Base-by-base conservation (phyloP, 2,797 vertebrate genomes). In the Psittacula derbiana region DNA sequence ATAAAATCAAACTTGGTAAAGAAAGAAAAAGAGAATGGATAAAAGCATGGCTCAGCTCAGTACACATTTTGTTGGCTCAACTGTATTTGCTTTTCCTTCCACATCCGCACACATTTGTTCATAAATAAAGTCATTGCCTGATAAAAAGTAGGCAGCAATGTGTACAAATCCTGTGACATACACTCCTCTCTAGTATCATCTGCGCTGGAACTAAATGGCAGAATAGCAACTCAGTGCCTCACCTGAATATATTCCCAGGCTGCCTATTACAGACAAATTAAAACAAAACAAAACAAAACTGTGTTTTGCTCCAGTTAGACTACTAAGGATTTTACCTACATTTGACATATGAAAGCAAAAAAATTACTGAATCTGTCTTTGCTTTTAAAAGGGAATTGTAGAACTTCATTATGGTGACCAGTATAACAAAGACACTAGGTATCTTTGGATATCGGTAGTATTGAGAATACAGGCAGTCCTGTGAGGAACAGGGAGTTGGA, bases 1-100 rank as follows among this genome's bases (percentile, higher is more conserved):
- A 96, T 80, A 86, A 94, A 92, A 94, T 75, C 69, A 72, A 93
- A 80, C 28, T 55, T 71, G 30, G 67, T 49, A 86, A 88, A 95
- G 79, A 80, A 87, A 82, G 38, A 67, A 57, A 78, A 65, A 41
- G 33, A 86, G 36, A 83, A 90, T 25, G 16, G 40, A 71, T 65
- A 52, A 85, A 94, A 94, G 38, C 64, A 53, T 11, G 31, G 10
- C 52, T 85, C 80, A 91, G 58, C 27, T 92, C 53, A 55, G 53
- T 36, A 93, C 13, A 71, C 49, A 41, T 65, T 87, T 50, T 86
- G 61, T 91, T 94, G 21, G 28, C 43, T 86, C 38, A 86, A 62
- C 40, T 50, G 2, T 86, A 82, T 83, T 92, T 94, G 64, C n/a
- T 91, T 89, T 96, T 64, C 38, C 62, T 80, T 85, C 41, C 31